Percentiles rank a stretch among this genome's conserved stretches.
Evolutionary conservation across 2,113 vertebrate genomes (phyloP).

Genomic region (Urocynchramus pylzowi): DNA sequence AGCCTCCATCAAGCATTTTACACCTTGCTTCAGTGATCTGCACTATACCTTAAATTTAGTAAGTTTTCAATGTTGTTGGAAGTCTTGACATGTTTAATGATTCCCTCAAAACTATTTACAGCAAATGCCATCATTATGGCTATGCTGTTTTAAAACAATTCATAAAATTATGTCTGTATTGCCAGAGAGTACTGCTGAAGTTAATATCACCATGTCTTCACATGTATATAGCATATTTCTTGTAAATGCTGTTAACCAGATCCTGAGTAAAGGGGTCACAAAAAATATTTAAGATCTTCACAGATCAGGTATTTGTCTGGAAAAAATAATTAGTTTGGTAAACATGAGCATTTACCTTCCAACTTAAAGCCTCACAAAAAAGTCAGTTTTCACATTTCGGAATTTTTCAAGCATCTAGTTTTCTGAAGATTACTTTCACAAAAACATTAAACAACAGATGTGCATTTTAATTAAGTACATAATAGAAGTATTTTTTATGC

Average conservation of each 20-base stretch:
- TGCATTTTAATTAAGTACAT: slow-evolving; percentile 7
- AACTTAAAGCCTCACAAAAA: not conserved
- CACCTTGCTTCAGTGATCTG: not conserved
- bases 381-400: not conserved
- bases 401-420: not conserved
- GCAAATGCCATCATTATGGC: not conserved
- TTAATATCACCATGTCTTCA: not conserved
- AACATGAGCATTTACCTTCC: not conserved
- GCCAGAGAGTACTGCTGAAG: not conserved
- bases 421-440: not conserved
- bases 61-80: not conserved
- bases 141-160: not conserved
- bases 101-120: slow-evolving; percentile 22
- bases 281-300: not conserved
- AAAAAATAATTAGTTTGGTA: not conserved
- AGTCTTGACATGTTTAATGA: not conserved
- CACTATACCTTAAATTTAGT: not conserved
- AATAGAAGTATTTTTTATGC: not conserved
- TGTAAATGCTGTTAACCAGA: not conserved
- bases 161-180: not conserved
- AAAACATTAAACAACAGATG: slow-evolving; percentile 3
- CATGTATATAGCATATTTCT: not conserved
- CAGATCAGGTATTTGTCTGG: not conserved
- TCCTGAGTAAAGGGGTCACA: not conserved
- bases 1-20: not conserved